Evolutionary conservation across 2,113 vertebrate genomes (phyloP).

Genomic region (Ellobius talpinus): DNA sequence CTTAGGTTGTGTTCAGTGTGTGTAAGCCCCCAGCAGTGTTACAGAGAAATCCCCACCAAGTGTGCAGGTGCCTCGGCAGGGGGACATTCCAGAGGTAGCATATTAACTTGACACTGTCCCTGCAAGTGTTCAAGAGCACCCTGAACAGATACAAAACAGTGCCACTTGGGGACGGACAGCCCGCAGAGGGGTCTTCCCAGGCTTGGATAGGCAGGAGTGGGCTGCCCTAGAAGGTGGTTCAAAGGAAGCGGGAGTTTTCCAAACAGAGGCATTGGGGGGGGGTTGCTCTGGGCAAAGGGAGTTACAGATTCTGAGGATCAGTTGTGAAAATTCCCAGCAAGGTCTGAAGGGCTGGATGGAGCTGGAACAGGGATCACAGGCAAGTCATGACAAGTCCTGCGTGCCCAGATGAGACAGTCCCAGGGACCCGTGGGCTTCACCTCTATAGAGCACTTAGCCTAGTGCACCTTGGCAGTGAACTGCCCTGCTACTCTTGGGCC

Average conservation of each 20-base stretch:
- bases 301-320: background rate
- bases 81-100: background rate
- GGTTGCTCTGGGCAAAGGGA: background rate
- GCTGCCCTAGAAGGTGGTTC: background rate
- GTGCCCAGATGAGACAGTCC: background rate
- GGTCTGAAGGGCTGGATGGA: background rate
- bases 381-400: background rate
- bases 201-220: accelerated
- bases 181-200: background rate
- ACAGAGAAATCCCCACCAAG: background rate
- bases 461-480: accelerated
- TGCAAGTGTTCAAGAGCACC: background rate
- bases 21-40: background rate
- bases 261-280: background rate
- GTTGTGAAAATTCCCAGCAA: background rate
- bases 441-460: accelerated
- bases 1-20: background rate
- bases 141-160: background rate
- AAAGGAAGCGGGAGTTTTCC: background rate
- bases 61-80: background rate
- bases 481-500: background rate
- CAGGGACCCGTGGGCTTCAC: background rate
- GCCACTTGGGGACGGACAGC: background rate
- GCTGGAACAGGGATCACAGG: background rate
- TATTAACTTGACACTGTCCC: background rate